Evolutionary conservation across 2,888 invertebrate species (phyloP), one percentile per base, ranked within the genome.

Genomic region (Lordiphosa andalusiaca): DNA sequence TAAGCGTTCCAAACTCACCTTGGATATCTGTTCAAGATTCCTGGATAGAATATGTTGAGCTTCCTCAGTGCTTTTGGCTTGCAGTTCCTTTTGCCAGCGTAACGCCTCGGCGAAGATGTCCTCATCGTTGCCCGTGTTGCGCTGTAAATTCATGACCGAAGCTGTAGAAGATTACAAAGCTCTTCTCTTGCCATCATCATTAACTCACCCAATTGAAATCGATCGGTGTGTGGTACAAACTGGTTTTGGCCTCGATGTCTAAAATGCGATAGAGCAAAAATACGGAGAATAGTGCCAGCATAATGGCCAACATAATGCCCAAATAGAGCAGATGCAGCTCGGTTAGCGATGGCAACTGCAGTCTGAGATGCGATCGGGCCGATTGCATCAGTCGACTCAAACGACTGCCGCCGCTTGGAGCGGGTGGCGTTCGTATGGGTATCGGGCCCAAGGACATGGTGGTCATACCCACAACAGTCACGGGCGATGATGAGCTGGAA

Each of bases 11-110:
- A 5, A 5, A 5, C 84, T 86, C 88, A 94, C 95, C 93, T 94
- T 95, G 63, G 94, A 93, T 81, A 96, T 94, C 90, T 95, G 93
- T 88, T 95, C 92, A 73, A 95, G 91, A 91, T 95, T 95, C 69
- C 93, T 92, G 83, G 93, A 93, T 65, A 96, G 92, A 90, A 94
- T 94, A 72, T 92, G 92, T 89, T 94, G 93, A 71, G 94, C 92
- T 80, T 94, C 94, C 70, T 91, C 91, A 4, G 94, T 93, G 53
- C 94, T 94, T 66, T 93, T 93, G 44, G 93, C 92, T 91, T 94
- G 94, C 77, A 94, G 88, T 67, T 93, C 91, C 68, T 92, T 91
- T 67, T 94, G 93, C 93, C 93, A 94, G 59, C 93, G 91, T 44
- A 94, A 90, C 62, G 94, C 90, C 88, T 94, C 93, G 44, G 91